Evolutionary conservation across 1,140 invertebrate genomes (phyloP).

Genomic region (Xylocopa sonorina): DNA sequence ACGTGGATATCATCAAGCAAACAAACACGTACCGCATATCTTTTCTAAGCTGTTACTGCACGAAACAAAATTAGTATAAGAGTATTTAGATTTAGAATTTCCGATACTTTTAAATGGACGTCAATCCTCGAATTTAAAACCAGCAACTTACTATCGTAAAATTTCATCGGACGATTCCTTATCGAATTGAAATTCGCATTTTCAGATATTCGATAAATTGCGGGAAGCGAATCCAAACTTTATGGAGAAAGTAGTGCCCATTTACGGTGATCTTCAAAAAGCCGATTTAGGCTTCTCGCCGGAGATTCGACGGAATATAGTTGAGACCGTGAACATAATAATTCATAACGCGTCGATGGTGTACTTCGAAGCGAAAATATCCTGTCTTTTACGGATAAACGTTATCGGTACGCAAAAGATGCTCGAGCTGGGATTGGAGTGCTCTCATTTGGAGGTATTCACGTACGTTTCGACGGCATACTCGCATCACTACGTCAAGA

Average conservation of each 20-base stretch:
- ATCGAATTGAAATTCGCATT: not conserved
- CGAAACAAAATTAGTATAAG: too few species aligned
- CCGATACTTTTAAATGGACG: too few species aligned
- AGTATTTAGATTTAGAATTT: too few species aligned
- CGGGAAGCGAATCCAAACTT: conserved; percentile 80
- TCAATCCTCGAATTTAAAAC: not conserved
- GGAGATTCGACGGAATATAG: conserved; percentile 83
- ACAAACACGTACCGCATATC: too few species aligned
- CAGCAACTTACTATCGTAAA: not conserved
- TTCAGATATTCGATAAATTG: conserved; percentile 84
- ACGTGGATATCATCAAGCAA: too few species aligned
- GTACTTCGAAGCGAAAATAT: conserved; percentile 85
- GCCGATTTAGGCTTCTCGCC: conserved; percentile 87
- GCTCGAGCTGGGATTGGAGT: conserved; percentile 84
- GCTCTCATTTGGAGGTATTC: conserved; percentile 79
- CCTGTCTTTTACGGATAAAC: conserved; percentile 87
- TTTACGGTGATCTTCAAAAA: conserved; percentile 87
- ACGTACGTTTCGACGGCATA: conserved; percentile 72
- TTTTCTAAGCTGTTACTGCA: too few species aligned
- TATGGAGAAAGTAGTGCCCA: conserved; percentile 84
- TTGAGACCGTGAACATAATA: conserved; percentile 86
- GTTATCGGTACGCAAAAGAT: conserved; percentile 85
- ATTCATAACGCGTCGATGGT: conserved; percentile 88
- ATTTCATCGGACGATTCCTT: not conserved
- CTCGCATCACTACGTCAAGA: conserved; percentile 75